These are phyloP conservation scores for Eledona agricola DNA, from an alignment of 2,888 invertebrate genomes.

Conservation along the genomic window DNA sequence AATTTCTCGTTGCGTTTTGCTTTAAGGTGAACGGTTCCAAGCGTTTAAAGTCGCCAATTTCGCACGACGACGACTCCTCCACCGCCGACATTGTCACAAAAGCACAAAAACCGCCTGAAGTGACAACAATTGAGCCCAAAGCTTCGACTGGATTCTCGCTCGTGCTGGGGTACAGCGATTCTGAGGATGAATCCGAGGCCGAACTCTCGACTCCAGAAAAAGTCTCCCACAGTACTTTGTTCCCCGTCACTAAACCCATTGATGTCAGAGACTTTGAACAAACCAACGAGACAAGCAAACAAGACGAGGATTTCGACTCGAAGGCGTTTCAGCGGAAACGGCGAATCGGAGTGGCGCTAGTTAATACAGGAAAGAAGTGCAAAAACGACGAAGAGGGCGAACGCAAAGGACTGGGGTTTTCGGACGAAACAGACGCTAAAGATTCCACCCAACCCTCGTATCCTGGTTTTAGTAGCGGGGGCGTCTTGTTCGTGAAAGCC, in stretches of 20 bases:
- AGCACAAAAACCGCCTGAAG: slow-evolving; percentile 59
- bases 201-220: slow-evolving; percentile 35
- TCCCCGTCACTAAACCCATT: slow-evolving; percentile 62
- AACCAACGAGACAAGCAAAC: slow-evolving; percentile 28
- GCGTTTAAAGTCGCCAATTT: neutral
- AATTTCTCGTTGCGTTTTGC: slow-evolving; percentile 1
- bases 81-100: slow-evolving; percentile 60
- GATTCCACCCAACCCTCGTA: slow-evolving; percentile 51
- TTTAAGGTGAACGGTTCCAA: slow-evolving; percentile 23
- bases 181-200: slow-evolving; percentile 62
- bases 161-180: slow-evolving; percentile 67
- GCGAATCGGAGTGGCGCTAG: slow-evolving; percentile 65
- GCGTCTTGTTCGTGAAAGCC: slow-evolving; percentile 56
- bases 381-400: slow-evolving; percentile 40
- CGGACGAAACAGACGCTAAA: slow-evolving; percentile 50
- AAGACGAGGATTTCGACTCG: slow-evolving; percentile 51
- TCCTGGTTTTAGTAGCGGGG: slow-evolving; percentile 59
- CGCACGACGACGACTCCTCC: slow-evolving; percentile 50
- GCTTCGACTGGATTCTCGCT: slow-evolving; percentile 58
- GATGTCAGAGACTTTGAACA: slow-evolving; percentile 55
- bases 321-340: slow-evolving; percentile 67
- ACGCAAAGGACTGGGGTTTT: slow-evolving; percentile 51
- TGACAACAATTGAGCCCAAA: slow-evolving; percentile 47
- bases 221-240: slow-evolving; percentile 60
- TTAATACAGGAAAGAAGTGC: slow-evolving; percentile 49